Percentiles rank a stretch among this genome's conserved stretches.
phyloP scores from a whole-genome alignment of 2,888 invertebrate species.

The Dryobotodes eremita region DNA sequence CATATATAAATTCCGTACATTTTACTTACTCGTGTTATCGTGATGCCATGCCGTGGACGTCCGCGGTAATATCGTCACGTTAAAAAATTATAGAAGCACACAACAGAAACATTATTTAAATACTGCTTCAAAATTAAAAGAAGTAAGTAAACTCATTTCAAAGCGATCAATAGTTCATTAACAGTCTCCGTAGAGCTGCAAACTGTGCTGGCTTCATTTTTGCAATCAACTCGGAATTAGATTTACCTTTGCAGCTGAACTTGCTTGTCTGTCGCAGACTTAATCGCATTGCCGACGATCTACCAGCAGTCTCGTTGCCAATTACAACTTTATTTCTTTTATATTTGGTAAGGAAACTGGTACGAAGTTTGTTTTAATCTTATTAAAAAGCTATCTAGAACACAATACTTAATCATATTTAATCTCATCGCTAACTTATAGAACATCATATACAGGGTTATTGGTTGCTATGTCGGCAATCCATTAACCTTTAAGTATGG shows the following conservation, averaged over 20 bases:
- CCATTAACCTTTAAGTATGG: too few species aligned
- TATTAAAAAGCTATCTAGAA: neutral
- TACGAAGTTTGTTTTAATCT: slow-evolving; percentile 15
- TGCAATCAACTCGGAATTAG: slow-evolving; percentile 57
- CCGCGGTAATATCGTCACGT: too few species aligned
- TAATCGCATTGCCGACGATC: slow-evolving; percentile 55
- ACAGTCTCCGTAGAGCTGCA: slow-evolving; percentile 44
- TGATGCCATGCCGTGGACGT: too few species aligned
- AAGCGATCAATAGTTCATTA: slow-evolving; percentile 57
- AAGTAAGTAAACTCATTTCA: slow-evolving; percentile 26
- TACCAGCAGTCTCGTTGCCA: slow-evolving; percentile 32
- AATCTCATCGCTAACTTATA: too few species aligned
- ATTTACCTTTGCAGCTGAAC: slow-evolving; percentile 56
- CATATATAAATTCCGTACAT: too few species aligned
- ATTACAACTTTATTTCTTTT: slow-evolving; percentile 41
- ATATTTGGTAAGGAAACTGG: slow-evolving; percentile 20
- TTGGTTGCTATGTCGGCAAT: too few species aligned
- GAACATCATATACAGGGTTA: too few species aligned
- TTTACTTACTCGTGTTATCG: too few species aligned
- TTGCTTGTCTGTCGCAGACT: slow-evolving; percentile 43
- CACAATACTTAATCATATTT: neutral
- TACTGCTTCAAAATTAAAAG: slow-evolving; percentile 23
- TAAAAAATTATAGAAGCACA: too few species aligned
- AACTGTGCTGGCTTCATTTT: slow-evolving; percentile 55
- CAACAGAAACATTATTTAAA: neutral